Base-by-base conservation (phyloP, 23 tunicate species). In the Halocynthia roretzi region DNA sequence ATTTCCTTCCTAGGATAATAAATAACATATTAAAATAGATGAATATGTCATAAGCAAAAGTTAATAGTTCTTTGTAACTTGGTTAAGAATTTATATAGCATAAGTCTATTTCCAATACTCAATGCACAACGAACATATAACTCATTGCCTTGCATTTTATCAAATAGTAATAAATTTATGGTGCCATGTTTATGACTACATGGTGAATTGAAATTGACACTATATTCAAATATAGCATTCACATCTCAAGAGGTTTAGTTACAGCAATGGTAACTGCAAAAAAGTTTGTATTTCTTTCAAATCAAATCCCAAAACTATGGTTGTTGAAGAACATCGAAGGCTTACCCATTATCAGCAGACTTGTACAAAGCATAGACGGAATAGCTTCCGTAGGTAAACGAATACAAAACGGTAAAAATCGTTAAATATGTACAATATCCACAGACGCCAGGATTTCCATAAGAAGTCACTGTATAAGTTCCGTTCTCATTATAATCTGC, bases 351-450 rank as follows among this genome's bases (percentile, higher is more conserved):
- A 40, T 89, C 96, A 68, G 80, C 54, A 10, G 85, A 71, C 48
- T 84, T 86, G 82, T 81, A 89, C 68, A 89, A 49, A 17, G 96
- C 96, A 84, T 78, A 89, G 18, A 60, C 71, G 6, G 96, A 78
- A 72, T 89, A 89, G 60, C 96, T 74, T 6, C 96, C 96, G 71
- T 89, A 89, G 6, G 19, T 31, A 9, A 89, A 71, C 7, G 88
- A 77, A 71, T 85, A 89, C 7, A 83, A 44, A 8, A 85, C 83
- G 8, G 96, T 89, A 50, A 89, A 75, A 18, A 84, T 80, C 20
- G 96, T 89, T 54, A 89, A 53, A 61, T 89, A 89, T 22, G 96
- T 89, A 75, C 96, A 89, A 68, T 78, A 89, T n/a, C 77, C 87
- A 61, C 96, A 89, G 12, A 83, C 61, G 50, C 77, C 70, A 20